These are phyloP conservation scores for Argynnis bischoffii DNA, from an alignment of 2,888 invertebrate genomes.

Conservation along the genomic window DNA sequence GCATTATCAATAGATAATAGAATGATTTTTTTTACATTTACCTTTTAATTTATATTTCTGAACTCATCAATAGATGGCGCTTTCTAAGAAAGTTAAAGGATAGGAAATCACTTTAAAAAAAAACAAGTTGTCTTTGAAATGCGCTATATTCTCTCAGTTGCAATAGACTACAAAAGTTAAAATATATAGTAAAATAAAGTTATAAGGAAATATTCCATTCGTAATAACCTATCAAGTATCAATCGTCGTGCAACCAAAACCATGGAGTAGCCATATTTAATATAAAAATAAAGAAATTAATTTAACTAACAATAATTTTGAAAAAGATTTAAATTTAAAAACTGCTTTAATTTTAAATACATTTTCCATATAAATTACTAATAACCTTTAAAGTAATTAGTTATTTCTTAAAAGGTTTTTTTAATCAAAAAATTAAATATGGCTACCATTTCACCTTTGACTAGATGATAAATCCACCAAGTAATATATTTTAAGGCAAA, in stretches of 20 bases:
- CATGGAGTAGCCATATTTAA: constrained; percentile 40
- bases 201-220: constrained; percentile 57
- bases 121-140: constrained; percentile 54
- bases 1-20: too few relatives aligned
- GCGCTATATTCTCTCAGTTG: constrained; percentile 65
- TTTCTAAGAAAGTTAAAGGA: too few relatives aligned
- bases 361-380: neutral
- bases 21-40: too few relatives aligned
- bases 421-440: constrained; percentile 32
- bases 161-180: constrained; percentile 61
- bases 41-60: too few relatives aligned
- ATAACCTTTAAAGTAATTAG: neutral
- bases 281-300: neutral
- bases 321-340: neutral
- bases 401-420: neutral
- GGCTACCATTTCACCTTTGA: constrained; percentile 51
- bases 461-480: constrained; percentile 56
- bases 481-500: constrained; percentile 44
- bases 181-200: constrained; percentile 54
- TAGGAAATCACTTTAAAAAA: constrained; percentile 1
- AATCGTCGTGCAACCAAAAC: constrained; percentile 46
- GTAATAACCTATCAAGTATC: constrained; percentile 48
- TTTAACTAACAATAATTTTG: neutral
- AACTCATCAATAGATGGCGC: too few relatives aligned
- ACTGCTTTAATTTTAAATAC: neutral